These are phyloP conservation scores for Hypomecis punctinalis DNA, from an alignment of 2,888 invertebrate genomes.

Conservation along the genomic window DNA sequence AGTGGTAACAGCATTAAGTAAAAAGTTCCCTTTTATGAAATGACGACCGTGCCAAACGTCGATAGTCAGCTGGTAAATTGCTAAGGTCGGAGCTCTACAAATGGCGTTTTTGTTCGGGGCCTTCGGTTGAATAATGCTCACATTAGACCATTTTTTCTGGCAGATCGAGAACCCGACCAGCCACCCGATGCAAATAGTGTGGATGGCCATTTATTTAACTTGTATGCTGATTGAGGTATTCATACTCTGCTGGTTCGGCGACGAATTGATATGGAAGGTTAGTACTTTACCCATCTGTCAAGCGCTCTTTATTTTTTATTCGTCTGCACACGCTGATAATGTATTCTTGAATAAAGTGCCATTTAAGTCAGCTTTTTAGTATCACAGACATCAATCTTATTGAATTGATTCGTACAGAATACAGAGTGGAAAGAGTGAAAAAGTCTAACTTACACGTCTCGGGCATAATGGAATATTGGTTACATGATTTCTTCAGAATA, in stretches of 20 bases:
- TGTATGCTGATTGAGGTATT: slow-evolving; percentile 82
- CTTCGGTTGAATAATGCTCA: slow-evolving; percentile 41
- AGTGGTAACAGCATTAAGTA: slow-evolving; percentile 14
- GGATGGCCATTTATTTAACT: slow-evolving; percentile 80
- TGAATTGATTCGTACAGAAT: slow-evolving; percentile 32
- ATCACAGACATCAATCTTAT: slow-evolving; percentile 33
- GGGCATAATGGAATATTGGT: slow-evolving; percentile 21
- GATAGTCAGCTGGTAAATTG: slow-evolving; percentile 39
- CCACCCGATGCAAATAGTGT: slow-evolving; percentile 79
- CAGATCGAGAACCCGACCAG: slow-evolving; percentile 78
- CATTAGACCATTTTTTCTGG: slow-evolving; percentile 47
- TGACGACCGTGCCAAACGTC: slow-evolving; percentile 23
- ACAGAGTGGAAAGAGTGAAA: slow-evolving; percentile 26
- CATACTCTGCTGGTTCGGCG: slow-evolving; percentile 81
- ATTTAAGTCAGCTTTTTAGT: slow-evolving; percentile 36
- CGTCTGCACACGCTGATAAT: slow-evolving; percentile 31
- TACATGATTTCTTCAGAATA: slow-evolving; percentile 27
- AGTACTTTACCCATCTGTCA: slow-evolving; percentile 39
- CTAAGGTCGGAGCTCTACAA: slow-evolving; percentile 40
- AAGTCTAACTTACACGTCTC: slow-evolving; percentile 18
- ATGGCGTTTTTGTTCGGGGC: slow-evolving; percentile 43
- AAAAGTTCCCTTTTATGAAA: slow-evolving; percentile 23
- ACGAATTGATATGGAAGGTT: slow-evolving; percentile 80
- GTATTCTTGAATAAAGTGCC: slow-evolving; percentile 33
- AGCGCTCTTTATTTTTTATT: slow-evolving; percentile 25